Conservation (phyloP, 2,113 vertebrate species). For the Myotis brandtii region DNA sequence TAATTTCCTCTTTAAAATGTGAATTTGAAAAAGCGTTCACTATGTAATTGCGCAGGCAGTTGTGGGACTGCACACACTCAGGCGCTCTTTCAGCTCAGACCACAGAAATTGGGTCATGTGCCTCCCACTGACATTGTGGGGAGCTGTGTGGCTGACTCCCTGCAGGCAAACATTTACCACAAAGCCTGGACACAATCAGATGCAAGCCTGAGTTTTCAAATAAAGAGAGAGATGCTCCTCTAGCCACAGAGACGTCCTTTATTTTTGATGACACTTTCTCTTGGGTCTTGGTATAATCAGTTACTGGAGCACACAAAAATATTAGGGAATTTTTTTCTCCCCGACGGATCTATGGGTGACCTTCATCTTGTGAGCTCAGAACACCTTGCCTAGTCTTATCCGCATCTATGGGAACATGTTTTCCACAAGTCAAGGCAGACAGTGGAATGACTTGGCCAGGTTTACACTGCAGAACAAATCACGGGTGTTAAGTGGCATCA, state of each 20-base stretch:
- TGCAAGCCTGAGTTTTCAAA: neutral
- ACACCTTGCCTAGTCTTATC: neutral
- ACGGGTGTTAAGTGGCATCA: neutral
- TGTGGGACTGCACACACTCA: rapidly evolving
- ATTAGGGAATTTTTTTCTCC: neutral
- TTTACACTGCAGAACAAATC: neutral
- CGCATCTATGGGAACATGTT: rapidly evolving
- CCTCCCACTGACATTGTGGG: neutral
- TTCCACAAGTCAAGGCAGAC: neutral
- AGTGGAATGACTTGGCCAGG: neutral
- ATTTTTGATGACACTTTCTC: neutral
- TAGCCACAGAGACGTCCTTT: neutral
- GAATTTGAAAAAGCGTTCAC: neutral
- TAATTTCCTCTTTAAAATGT: neutral
- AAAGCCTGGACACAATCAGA: neutral
- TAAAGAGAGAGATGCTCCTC: neutral
- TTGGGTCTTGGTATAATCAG: neutral
- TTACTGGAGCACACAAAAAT: neutral
- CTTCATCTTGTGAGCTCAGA: neutral
- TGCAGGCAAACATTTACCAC: neutral
- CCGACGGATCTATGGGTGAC: no score
- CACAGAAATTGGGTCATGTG: neutral
- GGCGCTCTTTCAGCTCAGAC: neutral
- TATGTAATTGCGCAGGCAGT: neutral
- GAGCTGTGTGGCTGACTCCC: neutral